These are phyloP conservation scores for Cistogaster globosa DNA, from an alignment of 2,888 invertebrate species.

Conservation along the genomic window DNA sequence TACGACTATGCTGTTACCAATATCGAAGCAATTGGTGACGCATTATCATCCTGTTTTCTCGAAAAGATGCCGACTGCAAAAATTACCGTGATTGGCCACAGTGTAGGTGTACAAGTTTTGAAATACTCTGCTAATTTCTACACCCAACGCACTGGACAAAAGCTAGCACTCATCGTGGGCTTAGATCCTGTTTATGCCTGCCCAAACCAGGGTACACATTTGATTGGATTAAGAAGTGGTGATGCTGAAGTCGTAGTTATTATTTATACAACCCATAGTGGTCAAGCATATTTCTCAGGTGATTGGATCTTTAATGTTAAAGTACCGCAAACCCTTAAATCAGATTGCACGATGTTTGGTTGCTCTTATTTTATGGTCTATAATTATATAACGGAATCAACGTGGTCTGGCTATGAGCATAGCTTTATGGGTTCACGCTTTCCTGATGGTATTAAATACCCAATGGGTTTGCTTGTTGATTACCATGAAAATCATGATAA, in stretches of 20 bases:
- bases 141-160: constrained; percentile 72
- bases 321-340: no score
- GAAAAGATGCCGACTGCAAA: constrained; percentile 70
- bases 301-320: constrained; percentile 78
- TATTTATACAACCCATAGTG: constrained; percentile 78
- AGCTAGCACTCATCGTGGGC: constrained; percentile 78
- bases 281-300: constrained; percentile 76
- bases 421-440: constrained; percentile 7
- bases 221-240: constrained; percentile 76
- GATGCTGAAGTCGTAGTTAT: constrained; percentile 79
- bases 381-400: no score
- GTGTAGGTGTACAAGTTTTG: constrained; percentile 79
- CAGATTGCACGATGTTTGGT: constrained; percentile 73
- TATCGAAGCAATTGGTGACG: constrained; percentile 77
- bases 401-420: no score
- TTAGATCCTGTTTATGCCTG: constrained; percentile 81
- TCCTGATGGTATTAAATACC: no score
- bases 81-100: constrained; percentile 79
- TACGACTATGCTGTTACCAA: constrained; percentile 82
- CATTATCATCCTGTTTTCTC: constrained; percentile 32
- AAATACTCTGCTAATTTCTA: constrained; percentile 77
- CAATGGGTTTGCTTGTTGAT: no score
- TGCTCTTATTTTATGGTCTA: no score
- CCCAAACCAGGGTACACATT: constrained; percentile 77
- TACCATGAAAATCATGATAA: no score